Evolutionary conservation across 2,113 vertebrate species (phyloP).

Genomic region (Trogon melanurus): DNA sequence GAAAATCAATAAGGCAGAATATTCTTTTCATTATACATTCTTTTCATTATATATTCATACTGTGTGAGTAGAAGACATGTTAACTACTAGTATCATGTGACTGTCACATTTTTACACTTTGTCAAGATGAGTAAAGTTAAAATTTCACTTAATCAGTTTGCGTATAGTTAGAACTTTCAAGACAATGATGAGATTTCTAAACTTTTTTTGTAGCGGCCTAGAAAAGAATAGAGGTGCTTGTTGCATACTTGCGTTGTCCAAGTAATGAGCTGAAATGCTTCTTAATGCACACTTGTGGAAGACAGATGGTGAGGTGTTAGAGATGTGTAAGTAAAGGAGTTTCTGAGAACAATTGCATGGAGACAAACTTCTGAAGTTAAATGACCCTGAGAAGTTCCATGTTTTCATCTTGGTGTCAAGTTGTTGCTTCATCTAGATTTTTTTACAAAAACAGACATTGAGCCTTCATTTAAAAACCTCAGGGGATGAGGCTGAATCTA

Average conservation of each 20-base stretch:
- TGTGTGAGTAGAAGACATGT: background rate
- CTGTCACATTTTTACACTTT: background rate
- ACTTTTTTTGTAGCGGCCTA: background rate
- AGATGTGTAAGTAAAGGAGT: background rate
- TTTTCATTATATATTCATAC: conserved; percentile 50
- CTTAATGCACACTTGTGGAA: background rate
- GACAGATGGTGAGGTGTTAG: background rate
- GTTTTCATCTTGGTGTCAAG: background rate
- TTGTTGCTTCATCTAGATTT: background rate
- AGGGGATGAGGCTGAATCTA: background rate
- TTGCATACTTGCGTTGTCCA: background rate
- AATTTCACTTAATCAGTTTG: background rate
- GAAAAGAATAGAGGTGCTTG: background rate
- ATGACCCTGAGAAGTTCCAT: background rate
- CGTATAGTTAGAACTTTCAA: background rate
- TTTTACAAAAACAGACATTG: background rate
- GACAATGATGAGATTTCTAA: background rate
- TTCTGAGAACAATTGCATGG: background rate
- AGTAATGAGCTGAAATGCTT: background rate
- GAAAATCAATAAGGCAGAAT: conserved; percentile 64
- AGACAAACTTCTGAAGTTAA: background rate
- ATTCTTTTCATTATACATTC: conserved; percentile 23
- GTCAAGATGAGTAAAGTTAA: background rate
- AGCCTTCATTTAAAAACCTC: background rate
- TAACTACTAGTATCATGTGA: background rate